phyloP scores from a whole-genome alignment of 1,140 invertebrate species.

The Drosophila mayri region DNA sequence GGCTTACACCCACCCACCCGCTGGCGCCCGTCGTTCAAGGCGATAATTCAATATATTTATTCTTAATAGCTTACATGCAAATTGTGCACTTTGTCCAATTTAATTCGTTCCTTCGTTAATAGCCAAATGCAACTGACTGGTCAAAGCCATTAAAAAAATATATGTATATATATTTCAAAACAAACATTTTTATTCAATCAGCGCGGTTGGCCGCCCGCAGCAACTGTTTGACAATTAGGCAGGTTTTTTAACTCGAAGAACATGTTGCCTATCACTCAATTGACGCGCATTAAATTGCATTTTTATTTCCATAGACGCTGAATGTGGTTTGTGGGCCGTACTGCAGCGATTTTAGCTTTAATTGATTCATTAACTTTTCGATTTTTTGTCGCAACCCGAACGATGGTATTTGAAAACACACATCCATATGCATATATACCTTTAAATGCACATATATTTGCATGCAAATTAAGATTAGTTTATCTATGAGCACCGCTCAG shows the following conservation, averaged over 20 bases:
- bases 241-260: conserved; percentile 53
- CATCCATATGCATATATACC: background rate
- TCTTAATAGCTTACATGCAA: conserved; percentile 49
- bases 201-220: conserved; percentile 4
- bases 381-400: conserved; percentile 14
- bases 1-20: background rate
- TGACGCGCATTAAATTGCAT: conserved; percentile 42
- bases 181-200: conserved; percentile 23
- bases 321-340: conserved; percentile 30
- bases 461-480: conserved; percentile 28
- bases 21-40: too few relatives aligned
- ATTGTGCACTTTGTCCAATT: conserved; percentile 41
- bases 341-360: conserved; percentile 10
- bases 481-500: conserved; percentile 28
- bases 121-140: conserved; percentile 36
- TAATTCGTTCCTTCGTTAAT: conserved; percentile 19
- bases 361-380: conserved; percentile 45
- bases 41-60: conserved; percentile 48
- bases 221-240: conserved; percentile 29
- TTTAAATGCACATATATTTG: conserved; percentile 8
- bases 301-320: conserved; percentile 30
- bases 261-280: conserved; percentile 48
- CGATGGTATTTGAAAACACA: background rate
- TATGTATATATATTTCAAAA: conserved; percentile 8
- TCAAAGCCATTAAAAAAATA: conserved; percentile 39